Evolutionary conservation across 2,797 vertebrate species (phyloP).

Genomic region (Dallia pectoralis): DNA sequence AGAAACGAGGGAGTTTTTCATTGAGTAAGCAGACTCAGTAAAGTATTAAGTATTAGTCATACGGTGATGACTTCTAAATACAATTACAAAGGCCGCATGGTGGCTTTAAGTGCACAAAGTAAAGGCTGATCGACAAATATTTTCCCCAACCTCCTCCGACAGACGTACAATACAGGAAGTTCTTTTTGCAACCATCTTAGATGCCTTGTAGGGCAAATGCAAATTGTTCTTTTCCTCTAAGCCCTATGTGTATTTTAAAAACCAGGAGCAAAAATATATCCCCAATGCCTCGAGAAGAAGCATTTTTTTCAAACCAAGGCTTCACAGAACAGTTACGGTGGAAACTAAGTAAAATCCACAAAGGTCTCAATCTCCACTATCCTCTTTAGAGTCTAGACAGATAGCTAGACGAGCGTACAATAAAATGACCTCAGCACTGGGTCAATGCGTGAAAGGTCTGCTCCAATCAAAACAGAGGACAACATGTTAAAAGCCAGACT

Average conservation of each 20-base stretch:
- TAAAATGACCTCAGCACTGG: not conserved
- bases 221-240: not conserved
- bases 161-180: not conserved
- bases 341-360: not conserved
- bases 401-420: not conserved
- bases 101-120: not conserved
- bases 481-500: not conserved
- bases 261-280: not conserved
- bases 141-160: not conserved
- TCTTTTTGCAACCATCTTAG: not conserved
- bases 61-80: too few species aligned
- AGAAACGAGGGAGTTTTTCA: too few species aligned
- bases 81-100: too few species aligned
- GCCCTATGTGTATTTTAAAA: not conserved
- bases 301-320: not conserved
- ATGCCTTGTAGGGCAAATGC: not conserved
- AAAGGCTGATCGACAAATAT: not conserved
- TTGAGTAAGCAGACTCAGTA: too few species aligned
- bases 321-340: not conserved
- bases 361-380: not conserved
- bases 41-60: too few species aligned
- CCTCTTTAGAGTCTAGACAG: not conserved
- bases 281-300: not conserved
- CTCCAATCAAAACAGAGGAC: not conserved
- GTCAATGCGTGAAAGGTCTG: not conserved